A percentile compares a stretch with the other conserved stretches of the same genome.
Evolutionary conservation across 2,797 vertebrate genomes (phyloP).

Genomic region (Sebastiscus tertius): DNA sequence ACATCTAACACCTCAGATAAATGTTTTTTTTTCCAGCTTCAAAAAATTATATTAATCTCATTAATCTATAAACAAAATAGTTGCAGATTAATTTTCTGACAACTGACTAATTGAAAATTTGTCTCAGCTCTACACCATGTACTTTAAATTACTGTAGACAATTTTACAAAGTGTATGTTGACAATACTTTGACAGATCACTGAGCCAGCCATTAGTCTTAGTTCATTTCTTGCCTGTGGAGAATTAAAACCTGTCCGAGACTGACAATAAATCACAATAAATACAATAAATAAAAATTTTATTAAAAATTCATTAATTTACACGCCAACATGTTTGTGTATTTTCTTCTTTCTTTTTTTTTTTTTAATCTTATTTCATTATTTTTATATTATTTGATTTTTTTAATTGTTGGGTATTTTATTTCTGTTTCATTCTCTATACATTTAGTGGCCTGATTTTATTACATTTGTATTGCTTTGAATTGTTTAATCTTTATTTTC

Average conservation of each 20-base stretch:
- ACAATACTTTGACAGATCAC: not conserved
- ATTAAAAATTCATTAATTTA: not conserved
- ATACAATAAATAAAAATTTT: not conserved
- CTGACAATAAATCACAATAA: not conserved
- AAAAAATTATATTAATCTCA: not conserved
- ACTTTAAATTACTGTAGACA: not conserved
- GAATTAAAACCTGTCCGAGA: not conserved
- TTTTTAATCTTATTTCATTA: not conserved
- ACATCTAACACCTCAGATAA: not conserved
- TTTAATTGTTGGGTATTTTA: not conserved
- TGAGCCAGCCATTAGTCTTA: not conserved
- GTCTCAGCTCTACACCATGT: not conserved
- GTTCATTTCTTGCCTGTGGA: accelerated
- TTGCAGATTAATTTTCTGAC: not conserved
- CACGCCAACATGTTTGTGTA: not conserved
- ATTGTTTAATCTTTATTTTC: not conserved
- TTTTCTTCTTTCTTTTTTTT: not conserved
- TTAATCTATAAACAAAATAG: not conserved
- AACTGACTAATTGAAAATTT: not conserved
- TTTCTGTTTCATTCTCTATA: not conserved
- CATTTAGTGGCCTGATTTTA: not conserved
- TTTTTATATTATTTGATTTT: not conserved
- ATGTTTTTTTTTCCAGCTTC: not conserved
- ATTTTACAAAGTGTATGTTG: not conserved
- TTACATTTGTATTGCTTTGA: not conserved